phyloP scores from a whole-genome alignment of 1,140 invertebrate genomes.

The Caenorhabditis remanei region DNA sequence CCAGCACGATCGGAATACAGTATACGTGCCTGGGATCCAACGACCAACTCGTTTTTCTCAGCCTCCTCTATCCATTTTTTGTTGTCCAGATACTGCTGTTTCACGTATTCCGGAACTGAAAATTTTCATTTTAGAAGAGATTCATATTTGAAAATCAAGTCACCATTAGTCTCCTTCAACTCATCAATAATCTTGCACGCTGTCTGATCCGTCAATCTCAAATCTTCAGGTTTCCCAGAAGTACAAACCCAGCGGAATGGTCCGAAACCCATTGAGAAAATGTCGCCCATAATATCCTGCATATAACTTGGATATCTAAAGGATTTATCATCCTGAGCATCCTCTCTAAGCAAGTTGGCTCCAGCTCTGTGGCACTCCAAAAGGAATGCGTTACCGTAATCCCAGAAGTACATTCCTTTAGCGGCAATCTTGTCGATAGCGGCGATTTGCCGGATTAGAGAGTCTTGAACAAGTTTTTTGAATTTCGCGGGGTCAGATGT shows the following conservation, averaged over 20 bases:
- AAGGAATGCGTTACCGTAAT: constrained; percentile 85
- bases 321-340: constrained; percentile 77
- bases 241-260: constrained; percentile 85
- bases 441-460: constrained; percentile 81
- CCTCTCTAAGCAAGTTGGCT: constrained; percentile 74
- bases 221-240: constrained; percentile 81
- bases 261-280: constrained; percentile 85
- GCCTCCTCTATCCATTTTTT: constrained; percentile 83
- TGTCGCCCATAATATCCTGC: constrained; percentile 85
- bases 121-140: too few species aligned
- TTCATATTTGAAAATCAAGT: too few species aligned
- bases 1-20: constrained; percentile 83
- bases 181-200: constrained; percentile 81
- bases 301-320: constrained; percentile 84
- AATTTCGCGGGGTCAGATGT: constrained; percentile 81
- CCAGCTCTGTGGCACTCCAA: constrained; percentile 83
- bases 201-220: constrained; percentile 82
- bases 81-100: constrained; percentile 82
- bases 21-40: constrained; percentile 81
- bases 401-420: constrained; percentile 83
- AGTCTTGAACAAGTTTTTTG: constrained; percentile 81
- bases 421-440: constrained; percentile 82
- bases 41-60: constrained; percentile 81
- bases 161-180: constrained; percentile 78
- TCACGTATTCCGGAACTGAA: constrained; percentile 76